A percentile compares a stretch with the other conserved stretches of the same genome.
Conservation (phyloP, 92 coral and sea anemone species). For the Pocillopora meandrina region DNA sequence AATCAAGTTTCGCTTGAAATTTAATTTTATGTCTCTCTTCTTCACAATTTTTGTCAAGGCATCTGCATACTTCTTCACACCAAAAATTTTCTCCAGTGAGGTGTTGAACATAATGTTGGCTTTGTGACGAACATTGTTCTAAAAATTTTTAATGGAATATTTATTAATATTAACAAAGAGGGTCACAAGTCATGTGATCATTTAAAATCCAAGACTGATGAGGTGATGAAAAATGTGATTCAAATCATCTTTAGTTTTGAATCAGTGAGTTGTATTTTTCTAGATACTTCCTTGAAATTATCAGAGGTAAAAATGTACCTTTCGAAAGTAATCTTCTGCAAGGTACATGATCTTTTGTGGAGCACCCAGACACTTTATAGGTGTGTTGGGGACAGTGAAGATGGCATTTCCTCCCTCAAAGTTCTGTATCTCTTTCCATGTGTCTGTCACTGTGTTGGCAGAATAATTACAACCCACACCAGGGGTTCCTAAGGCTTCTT, state of each 20-base stretch:
- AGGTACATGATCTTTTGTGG: slow-evolving; percentile 99
- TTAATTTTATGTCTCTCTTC: slow-evolving; percentile 75
- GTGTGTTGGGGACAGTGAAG: slow-evolving; percentile 91
- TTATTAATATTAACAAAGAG: background rate
- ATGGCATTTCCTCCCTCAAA: slow-evolving; percentile 95
- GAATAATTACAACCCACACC: slow-evolving; percentile 93
- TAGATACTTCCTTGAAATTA: background rate
- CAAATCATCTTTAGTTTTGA: too few species aligned
- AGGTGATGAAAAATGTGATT: too few species aligned
- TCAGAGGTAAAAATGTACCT: slow-evolving; percentile 42
- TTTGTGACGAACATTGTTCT: slow-evolving; percentile 76
- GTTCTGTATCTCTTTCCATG: slow-evolving; percentile 92
- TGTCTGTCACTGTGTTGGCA: slow-evolving; percentile 80
- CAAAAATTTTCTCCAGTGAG: slow-evolving; percentile 87
- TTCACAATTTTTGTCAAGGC: slow-evolving; percentile 74
- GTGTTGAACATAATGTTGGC: slow-evolving; percentile 84
- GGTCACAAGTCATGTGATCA: background rate
- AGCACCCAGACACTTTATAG: slow-evolving; percentile 96
- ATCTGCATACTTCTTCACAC: slow-evolving; percentile 92
- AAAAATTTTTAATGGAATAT: background rate
- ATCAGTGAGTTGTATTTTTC: too few species aligned
- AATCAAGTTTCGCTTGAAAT: slow-evolving; percentile 84
- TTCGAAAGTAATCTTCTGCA: slow-evolving; percentile 84
- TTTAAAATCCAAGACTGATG: too few species aligned
- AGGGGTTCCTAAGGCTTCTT: slow-evolving; percentile 87